Base-by-base conservation (phyloP, 2,888 invertebrate species). In the Netelia melanura region DNA sequence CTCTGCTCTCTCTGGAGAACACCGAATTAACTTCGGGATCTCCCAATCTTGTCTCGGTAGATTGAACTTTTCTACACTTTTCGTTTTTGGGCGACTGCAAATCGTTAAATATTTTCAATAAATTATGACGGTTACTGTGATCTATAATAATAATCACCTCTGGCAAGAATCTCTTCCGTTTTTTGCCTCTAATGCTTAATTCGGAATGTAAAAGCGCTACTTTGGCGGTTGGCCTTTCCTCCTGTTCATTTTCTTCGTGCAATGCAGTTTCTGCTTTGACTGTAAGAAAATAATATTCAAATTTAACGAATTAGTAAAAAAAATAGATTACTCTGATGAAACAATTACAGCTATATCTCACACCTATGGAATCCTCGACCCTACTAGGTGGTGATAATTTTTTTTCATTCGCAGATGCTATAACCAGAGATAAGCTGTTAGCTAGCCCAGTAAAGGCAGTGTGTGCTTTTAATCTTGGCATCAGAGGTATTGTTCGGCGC, bases 381-480 rank as follows among this genome's bases (percentile, higher is more conserved):
- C 83, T 88, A 64, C 72, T 90, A 81, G 23, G 84, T 44, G 95
- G 94, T 81, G 93, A 90, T 65, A 95, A 94, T 89, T 96, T 92
- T 89, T 95, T 95, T 81, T 95, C 95, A 93, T 97, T 97, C 89
- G 96, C 96, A 88, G 95, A 95, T 85, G 95, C 95, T 70, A 96
- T 95, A 80, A 95, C 94, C 86, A 96, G 95, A 0, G 97, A 97
- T 74, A 96, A 96, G 92, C 96, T 97, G 93, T 98, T 98, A 14
- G 98, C 98, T 88, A 98, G 95, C 86, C 96, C 96, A 83, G 97
- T 97, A 92, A 97, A 97, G 56, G 97, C 97, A 6, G 98, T 98
- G 91, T 98, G 97, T 8, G 98, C 97, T 75, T 97, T 96, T n/a
- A 97, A 96, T 83, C 98, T 95, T 6, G 98, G 97, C 94, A 98